These are phyloP conservation scores for Bolinopsis microptera DNA, from an alignment of 37 sponge, comb jelly and placozoan genomes.

Conservation along the genomic window DNA sequence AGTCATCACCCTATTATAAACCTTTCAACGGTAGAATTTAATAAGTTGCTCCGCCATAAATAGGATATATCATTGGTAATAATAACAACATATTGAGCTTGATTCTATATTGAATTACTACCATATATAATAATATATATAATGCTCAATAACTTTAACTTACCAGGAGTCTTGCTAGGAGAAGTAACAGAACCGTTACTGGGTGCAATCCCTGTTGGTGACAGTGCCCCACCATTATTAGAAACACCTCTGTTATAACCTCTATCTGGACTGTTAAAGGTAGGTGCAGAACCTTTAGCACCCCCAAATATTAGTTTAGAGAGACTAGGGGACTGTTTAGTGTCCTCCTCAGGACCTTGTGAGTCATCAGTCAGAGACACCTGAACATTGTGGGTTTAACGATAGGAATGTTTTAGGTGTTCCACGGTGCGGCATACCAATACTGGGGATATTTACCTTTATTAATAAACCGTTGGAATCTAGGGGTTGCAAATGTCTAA, in stretches of 20 bases:
- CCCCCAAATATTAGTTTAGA: not conserved
- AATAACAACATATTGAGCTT: too few relatives aligned
- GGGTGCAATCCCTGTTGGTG: not conserved
- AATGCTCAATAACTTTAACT: too few relatives aligned
- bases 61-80: too few relatives aligned
- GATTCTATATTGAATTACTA: too few relatives aligned
- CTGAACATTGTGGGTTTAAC: not conserved
- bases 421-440: not conserved
- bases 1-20: too few relatives aligned
- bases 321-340: not conserved
- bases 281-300: not conserved
- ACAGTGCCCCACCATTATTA: not conserved
- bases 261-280: slow-evolving; percentile 52
- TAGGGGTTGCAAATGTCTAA: not conserved
- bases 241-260: not conserved
- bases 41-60: too few relatives aligned
- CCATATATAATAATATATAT: too few relatives aligned
- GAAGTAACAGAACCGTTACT: not conserved
- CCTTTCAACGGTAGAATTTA: too few relatives aligned
- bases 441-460: not conserved
- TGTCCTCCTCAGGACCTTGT: not conserved
- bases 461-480: not conserved
- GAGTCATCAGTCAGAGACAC: not conserved
- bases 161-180: not conserved
- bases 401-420: not conserved